Percentiles rank a stretch among this genome's conserved stretches.
phyloP scores from a whole-genome alignment of 2,888 invertebrate species.

The Leucozona laternaria region DNA sequence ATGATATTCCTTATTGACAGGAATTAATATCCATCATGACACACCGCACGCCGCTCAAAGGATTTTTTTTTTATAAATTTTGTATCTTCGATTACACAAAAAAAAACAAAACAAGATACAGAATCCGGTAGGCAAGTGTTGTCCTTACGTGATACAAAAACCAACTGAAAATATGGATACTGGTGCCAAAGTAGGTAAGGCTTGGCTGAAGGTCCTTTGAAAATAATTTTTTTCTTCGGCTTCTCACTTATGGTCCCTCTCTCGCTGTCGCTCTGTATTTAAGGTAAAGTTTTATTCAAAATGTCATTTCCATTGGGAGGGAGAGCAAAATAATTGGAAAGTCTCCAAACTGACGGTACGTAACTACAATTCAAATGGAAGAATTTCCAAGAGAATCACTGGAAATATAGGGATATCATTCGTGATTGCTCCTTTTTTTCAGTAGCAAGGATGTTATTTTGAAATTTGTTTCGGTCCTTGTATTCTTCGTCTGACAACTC shows the following conservation, averaged over 20 bases:
- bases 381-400: slow-evolving; percentile 36
- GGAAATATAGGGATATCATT: slow-evolving; percentile 25
- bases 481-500: slow-evolving; percentile 65
- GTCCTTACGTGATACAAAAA: slow-evolving; percentile 73
- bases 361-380: slow-evolving; percentile 21
- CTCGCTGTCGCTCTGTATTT: background rate
- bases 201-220: slow-evolving; percentile 61
- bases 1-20: slow-evolving; percentile 42
- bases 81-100: slow-evolving; percentile 19
- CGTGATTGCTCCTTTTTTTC: background rate
- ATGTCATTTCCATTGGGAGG: slow-evolving; percentile 39
- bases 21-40: slow-evolving; percentile 57
- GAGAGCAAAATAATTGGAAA: slow-evolving; percentile 25
- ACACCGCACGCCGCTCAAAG: slow-evolving; percentile 54
- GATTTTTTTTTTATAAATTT: background rate
- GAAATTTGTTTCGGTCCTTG: slow-evolving; percentile 49
- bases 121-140: slow-evolving; percentile 65
- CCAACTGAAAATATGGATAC: slow-evolving; percentile 71
- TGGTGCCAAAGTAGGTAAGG: slow-evolving; percentile 73
- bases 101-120: slow-evolving; percentile 32
- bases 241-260: slow-evolving; percentile 8
- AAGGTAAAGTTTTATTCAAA: slow-evolving; percentile 17
- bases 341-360: slow-evolving; percentile 64
- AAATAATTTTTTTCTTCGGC: background rate
- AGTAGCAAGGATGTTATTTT: slow-evolving; percentile 41